These are phyloP conservation scores for Musca domestica DNA, from an alignment of 1,140 invertebrate species.

Conservation along the genomic window DNA sequence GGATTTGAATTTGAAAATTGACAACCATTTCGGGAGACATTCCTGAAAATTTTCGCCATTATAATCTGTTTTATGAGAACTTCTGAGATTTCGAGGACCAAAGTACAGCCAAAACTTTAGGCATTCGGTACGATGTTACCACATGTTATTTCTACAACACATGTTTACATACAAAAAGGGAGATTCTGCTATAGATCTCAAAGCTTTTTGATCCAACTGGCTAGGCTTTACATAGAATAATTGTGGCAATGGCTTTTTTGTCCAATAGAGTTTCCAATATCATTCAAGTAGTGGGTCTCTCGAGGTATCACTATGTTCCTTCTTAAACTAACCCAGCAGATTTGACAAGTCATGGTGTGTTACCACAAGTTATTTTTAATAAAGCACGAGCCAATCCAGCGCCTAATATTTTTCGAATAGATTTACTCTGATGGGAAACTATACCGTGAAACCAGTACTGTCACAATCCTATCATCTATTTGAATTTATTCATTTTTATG, in stretches of 20 bases:
- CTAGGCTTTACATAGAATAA: slow-evolving; percentile 49
- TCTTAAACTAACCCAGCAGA: neutral
- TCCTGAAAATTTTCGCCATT: too few species aligned
- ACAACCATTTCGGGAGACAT: too few species aligned
- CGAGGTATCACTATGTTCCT: neutral
- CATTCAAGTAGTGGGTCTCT: neutral
- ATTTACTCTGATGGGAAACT: too few species aligned
- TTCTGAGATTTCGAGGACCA: slow-evolving; percentile 14
- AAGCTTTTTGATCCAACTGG: slow-evolving; percentile 52
- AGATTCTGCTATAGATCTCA: slow-evolving; percentile 20
- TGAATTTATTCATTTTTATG: too few species aligned
- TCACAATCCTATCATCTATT: too few species aligned
- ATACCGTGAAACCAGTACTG: too few species aligned
- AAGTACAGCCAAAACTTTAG: neutral
- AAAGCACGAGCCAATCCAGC: too few species aligned
- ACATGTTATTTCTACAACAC: slow-evolving; percentile 29
- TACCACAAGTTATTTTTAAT: neutral
- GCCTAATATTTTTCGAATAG: too few species aligned
- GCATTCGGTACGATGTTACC: slow-evolving; percentile 8
- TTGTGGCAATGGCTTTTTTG: slow-evolving; percentile 31
- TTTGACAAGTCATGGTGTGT: neutral
- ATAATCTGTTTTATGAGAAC: slow-evolving; percentile 3
- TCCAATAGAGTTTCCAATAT: neutral
- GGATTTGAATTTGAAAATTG: too few species aligned
- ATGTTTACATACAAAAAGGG: slow-evolving; percentile 4